Percentiles rank a stretch among this genome's conserved stretches.
Evolutionary conservation across 2,113 vertebrate species (phyloP).

Genomic region (Chamaea fasciata): DNA sequence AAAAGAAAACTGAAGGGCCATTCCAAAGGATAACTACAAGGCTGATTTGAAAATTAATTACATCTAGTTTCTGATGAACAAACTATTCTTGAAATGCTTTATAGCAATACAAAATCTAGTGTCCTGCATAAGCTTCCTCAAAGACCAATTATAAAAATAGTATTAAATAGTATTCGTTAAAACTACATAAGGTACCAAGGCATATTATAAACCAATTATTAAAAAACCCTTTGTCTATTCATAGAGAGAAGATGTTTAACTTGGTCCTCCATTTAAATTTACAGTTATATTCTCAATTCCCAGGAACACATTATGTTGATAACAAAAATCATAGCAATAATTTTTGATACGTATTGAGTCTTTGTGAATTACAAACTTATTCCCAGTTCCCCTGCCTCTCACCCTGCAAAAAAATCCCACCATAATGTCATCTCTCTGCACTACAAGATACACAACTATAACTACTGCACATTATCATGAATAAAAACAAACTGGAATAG

Average conservation of each 20-base stretch:
- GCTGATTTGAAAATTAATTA: not conserved
- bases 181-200: not conserved
- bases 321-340: not conserved
- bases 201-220: not conserved
- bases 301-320: not conserved
- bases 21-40: not conserved
- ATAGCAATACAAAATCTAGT: not conserved
- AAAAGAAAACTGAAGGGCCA: not conserved
- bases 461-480: not conserved
- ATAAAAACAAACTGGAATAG: not conserved
- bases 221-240: not conserved
- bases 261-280: not conserved
- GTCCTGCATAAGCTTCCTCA: not conserved
- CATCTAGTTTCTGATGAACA: not conserved
- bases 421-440: not conserved
- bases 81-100: not conserved
- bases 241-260: not conserved
- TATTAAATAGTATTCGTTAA: not conserved
- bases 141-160: not conserved
- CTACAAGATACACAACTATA: not conserved
- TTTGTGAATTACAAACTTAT: not conserved
- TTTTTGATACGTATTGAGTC: not conserved
- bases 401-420: not conserved
- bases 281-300: not conserved
- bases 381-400: rapidly evolving